Conservation (phyloP, 2,797 vertebrate genomes). For the Crenuchus spilurus region DNA sequence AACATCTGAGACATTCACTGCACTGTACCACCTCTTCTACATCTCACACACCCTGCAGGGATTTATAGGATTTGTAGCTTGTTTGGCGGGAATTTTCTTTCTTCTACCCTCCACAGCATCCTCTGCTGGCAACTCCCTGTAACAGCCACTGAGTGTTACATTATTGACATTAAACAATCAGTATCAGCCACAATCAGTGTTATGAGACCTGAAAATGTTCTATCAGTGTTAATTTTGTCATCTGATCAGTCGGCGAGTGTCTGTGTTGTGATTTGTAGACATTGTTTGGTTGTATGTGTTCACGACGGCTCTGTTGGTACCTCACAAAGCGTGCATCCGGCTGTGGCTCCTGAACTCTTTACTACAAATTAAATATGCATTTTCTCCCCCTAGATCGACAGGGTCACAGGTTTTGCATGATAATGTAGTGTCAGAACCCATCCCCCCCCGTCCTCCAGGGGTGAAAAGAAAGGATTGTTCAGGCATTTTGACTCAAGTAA, state of each 20-base stretch:
- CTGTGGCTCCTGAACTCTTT: slow-evolving; percentile 88
- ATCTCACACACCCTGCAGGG: too few species aligned
- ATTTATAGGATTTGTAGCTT: too few species aligned
- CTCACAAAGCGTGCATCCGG: slow-evolving; percentile 6
- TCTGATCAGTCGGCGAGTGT: not conserved
- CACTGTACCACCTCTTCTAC: too few species aligned
- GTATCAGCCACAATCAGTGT: too few species aligned
- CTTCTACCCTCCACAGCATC: too few species aligned
- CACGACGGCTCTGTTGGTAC: not conserved
- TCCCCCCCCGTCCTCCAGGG: slow-evolving; percentile 68
- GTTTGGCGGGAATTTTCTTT: too few species aligned
- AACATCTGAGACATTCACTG: too few species aligned
- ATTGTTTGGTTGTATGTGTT: not conserved
- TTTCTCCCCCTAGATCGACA: slow-evolving; percentile 84
- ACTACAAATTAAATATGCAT: slow-evolving; percentile 98
- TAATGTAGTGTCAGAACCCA: slow-evolving; percentile 85
- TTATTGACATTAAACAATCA: too few species aligned
- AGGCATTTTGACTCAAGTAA: slow-evolving; percentile 88
- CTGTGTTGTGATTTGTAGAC: not conserved
- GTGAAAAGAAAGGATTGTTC: slow-evolving; percentile 77
- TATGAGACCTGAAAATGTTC: too few species aligned
- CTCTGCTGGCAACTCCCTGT: too few species aligned
- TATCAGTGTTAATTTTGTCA: not conserved
- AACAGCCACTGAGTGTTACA: too few species aligned
- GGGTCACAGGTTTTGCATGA: slow-evolving; percentile 86